phyloP scores from a whole-genome alignment of 2,797 vertebrate genomes.

The Pseudomugil gertrudae region DNA sequence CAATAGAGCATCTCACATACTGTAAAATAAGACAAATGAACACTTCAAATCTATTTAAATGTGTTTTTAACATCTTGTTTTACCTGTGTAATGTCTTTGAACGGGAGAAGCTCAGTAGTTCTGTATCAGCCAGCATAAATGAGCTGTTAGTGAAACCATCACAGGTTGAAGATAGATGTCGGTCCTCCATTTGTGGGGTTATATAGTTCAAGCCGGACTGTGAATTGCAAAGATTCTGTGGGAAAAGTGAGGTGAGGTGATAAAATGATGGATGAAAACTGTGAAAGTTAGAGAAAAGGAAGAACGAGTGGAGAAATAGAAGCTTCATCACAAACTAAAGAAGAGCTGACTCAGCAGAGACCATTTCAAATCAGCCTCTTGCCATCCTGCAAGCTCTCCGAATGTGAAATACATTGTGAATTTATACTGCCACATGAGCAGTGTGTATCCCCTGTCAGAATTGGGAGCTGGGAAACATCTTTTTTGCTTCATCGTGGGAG shows the following conservation, averaged over 20 bases:
- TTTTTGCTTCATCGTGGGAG: conserved; percentile 6
- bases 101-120: not conserved
- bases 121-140: too few species aligned
- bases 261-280: conserved; percentile 55
- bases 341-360: conserved; percentile 58
- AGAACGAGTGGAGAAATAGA: conserved; percentile 28
- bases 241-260: conserved; percentile 18
- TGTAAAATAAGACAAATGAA: not conserved
- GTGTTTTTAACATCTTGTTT: not conserved
- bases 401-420: conserved; percentile 31
- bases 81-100: not conserved
- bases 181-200: too few species aligned
- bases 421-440: conserved; percentile 28
- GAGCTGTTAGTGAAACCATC: too few species aligned
- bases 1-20: not conserved
- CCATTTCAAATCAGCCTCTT: conserved; percentile 41
- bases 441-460: conserved; percentile 28
- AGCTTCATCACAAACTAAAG: conserved; percentile 41
- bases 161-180: too few species aligned
- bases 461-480: conserved; percentile 22
- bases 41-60: not conserved
- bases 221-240: not conserved
- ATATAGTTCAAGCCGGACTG: too few species aligned
- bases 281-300: conserved; percentile 23
- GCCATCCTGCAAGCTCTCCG: conserved; percentile 16